Evolutionary conservation across 1,140 invertebrate species (phyloP).

Genomic region (Pristionchus pacificus): DNA sequence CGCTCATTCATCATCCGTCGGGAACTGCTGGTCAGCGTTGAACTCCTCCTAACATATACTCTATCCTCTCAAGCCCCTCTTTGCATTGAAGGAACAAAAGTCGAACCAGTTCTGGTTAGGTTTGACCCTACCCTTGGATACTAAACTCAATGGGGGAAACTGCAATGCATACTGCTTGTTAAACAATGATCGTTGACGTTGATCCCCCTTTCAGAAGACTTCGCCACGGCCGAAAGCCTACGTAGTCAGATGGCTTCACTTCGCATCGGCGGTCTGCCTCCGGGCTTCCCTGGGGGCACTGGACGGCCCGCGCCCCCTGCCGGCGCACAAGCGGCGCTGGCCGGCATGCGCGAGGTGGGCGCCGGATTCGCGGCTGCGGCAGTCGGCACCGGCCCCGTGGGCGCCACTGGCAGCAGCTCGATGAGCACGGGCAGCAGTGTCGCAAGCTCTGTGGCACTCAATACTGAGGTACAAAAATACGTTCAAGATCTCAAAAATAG

Average conservation of each 20-base stretch:
- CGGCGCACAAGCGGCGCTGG: not conserved
- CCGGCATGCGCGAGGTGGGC: not conserved
- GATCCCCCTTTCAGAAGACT: constrained; percentile 17
- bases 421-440: too few relatives aligned
- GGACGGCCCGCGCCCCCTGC: constrained; percentile 15
- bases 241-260: constrained; percentile 26
- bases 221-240: constrained; percentile 23
- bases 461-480: too few relatives aligned
- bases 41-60: not conserved
- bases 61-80: not conserved
- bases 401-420: constrained; percentile 1
- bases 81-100: not conserved
- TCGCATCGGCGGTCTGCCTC: constrained; percentile 26
- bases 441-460: too few relatives aligned
- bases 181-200: too few relatives aligned
- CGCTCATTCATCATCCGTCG: constrained; percentile 20
- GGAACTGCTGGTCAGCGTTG: constrained; percentile 8
- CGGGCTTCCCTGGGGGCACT: constrained; percentile 7
- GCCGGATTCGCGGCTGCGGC: not conserved
- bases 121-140: too few relatives aligned
- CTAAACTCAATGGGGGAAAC: too few relatives aligned
- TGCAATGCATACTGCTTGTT: too few relatives aligned
- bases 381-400: not conserved
- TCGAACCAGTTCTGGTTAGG: not conserved
- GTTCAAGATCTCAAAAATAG: too few relatives aligned